Evolutionary conservation across 2,113 vertebrate genomes (phyloP), one percentile per base, ranked within the genome.

Genomic region (Patagioenas fasciata): DNA sequence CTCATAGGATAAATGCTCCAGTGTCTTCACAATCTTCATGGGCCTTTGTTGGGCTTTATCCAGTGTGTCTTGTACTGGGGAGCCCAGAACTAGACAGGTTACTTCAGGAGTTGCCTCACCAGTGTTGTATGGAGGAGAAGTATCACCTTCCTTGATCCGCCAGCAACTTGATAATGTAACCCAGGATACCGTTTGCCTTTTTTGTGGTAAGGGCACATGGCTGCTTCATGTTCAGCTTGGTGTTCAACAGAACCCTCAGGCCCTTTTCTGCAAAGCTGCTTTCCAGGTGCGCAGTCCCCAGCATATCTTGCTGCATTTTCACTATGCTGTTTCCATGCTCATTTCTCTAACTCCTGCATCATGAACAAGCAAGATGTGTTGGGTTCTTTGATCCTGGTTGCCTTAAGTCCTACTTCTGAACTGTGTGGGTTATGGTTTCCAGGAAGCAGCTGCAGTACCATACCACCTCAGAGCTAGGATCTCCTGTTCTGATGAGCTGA

Each of bases 271-370:
- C 32, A 82, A 48, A 64, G 20, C 9, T 62, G 31, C 21, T 88
- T 77, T 61, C 25, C 47, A 66, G 31, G 4, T 17, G 13, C 11
- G 2, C 38, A 71, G 36, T 47, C 10, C 13, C n/a, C 60, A 50
- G 12, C 4, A 38, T 25, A 28, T 9, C 40, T 6, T 0, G 0
- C 5, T 44, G 14, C 16, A 28, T 31, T 89, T 56, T 32, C n/a
- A 16, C 10, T 65, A 44, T 60, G 8, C 11, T 90, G 6, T 54
- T 83, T 44, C 29, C 21, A 17, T 20, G 5, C 5, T 48, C 60
- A 10, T 62, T 92, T 84, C 44, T 72, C 28, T 66, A 58, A 44
- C 28, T 81, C n/a, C 38, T 47, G 25, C 19, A 31, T 20, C 17
- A 15, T 11, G 7, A 14, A 26, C 28, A 81, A 26, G 6, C 9